These are phyloP conservation scores for Arizona elegans DNA, from an alignment of 2,113 vertebrate species.

Conservation along the genomic window DNA sequence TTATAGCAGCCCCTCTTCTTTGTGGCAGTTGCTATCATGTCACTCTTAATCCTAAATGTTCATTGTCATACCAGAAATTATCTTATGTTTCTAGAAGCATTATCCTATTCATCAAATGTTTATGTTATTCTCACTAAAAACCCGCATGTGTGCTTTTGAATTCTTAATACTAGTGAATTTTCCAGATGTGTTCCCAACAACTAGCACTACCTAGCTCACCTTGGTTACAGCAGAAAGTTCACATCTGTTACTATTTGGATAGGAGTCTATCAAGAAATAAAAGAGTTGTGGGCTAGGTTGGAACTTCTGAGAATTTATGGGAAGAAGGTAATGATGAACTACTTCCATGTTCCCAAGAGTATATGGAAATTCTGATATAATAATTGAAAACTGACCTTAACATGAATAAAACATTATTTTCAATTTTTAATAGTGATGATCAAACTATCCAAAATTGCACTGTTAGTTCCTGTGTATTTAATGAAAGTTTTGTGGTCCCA, in stretches of 20 bases:
- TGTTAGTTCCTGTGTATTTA: neutral
- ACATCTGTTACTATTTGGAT: neutral
- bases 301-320: neutral
- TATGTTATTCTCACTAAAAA: neutral
- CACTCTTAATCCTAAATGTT: neutral
- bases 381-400: neutral
- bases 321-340: neutral
- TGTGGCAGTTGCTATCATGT: neutral
- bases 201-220: neutral
- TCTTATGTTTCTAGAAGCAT: neutral
- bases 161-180: neutral
- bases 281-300: neutral
- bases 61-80: neutral
- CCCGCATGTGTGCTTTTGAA: neutral
- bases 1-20: neutral
- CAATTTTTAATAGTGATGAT: neutral
- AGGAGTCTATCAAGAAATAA: neutral
- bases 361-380: neutral
- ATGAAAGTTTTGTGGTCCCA: neutral
- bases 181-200: neutral
- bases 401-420: neutral
- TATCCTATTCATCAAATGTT: neutral
- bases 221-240: neutral
- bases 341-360: neutral
- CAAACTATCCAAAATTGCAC: neutral